These are phyloP conservation scores for Achatina immaculata DNA, from an alignment of 1,140 invertebrate species.

Conservation along the genomic window DNA sequence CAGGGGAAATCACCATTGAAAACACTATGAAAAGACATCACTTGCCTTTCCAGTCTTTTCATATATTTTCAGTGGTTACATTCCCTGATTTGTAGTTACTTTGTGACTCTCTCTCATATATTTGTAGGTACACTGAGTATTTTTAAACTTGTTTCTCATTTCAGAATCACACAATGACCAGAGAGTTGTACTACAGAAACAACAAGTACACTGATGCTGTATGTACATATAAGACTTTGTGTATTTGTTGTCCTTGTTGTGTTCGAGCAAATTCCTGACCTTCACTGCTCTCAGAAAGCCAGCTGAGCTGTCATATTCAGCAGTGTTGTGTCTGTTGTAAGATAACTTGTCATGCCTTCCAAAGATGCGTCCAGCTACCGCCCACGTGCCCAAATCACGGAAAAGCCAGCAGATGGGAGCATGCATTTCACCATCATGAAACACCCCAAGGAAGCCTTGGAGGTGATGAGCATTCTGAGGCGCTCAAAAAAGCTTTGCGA, in stretches of 20 bases:
- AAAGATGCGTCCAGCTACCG: slow-evolving; percentile 61
- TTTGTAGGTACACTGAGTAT: too few relatives aligned
- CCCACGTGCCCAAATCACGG: slow-evolving; percentile 62
- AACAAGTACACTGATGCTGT: background rate
- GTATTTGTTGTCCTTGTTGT: background rate
- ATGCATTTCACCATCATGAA: slow-evolving; percentile 89
- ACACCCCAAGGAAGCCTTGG: slow-evolving; percentile 87
- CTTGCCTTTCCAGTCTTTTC: too few relatives aligned
- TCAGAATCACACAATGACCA: slow-evolving; percentile 8
- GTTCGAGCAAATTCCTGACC: background rate
- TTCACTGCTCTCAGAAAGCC: background rate
- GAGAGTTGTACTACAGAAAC: background rate
- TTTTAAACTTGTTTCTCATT: background rate
- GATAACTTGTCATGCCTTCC: slow-evolving; percentile 17
- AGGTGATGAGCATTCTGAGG: slow-evolving; percentile 89
- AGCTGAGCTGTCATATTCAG: background rate
- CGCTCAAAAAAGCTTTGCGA: slow-evolving; percentile 87
- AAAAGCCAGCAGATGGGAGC: slow-evolving; percentile 75
- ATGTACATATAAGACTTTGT: background rate
- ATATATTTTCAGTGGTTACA: too few relatives aligned
- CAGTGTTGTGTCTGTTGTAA: background rate
- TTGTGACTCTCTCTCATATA: too few relatives aligned
- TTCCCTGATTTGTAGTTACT: too few relatives aligned
- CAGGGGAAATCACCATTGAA: too few relatives aligned
- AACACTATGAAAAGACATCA: too few relatives aligned